phyloP scores from a whole-genome alignment of 2,113 vertebrate genomes.

The Nicator chloris region DNA sequence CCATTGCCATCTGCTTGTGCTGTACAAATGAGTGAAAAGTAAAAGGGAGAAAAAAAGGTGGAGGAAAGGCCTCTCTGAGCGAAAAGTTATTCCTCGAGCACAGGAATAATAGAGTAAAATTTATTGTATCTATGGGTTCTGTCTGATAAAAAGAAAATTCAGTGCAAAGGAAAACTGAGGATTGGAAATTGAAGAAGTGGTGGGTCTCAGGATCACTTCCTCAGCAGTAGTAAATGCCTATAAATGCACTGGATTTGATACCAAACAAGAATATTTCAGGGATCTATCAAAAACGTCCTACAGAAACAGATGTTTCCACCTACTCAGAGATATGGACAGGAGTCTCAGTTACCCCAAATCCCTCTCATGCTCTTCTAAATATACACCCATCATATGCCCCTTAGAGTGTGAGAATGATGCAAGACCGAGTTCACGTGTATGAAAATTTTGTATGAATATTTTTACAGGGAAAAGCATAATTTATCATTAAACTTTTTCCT shows the following conservation, averaged over 20 bases:
- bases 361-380: neutral
- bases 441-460: slow-evolving; percentile 3
- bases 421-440: neutral
- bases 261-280: neutral
- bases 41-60: neutral
- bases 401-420: slow-evolving; percentile 3
- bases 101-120: neutral
- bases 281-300: neutral
- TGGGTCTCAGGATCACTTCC: neutral
- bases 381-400: neutral
- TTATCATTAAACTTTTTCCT: neutral
- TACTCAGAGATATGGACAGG: slow-evolving; percentile 3
- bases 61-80: neutral
- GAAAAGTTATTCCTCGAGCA: neutral
- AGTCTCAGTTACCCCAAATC: slow-evolving; percentile 8
- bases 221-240: neutral
- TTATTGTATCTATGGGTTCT: neutral
- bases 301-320: slow-evolving; percentile 20
- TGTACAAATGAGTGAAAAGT: neutral
- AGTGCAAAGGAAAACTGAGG: neutral
- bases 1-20: neutral
- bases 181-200: neutral
- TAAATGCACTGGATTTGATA: neutral
- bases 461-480: neutral
- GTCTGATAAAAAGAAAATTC: neutral